Evolutionary conservation across 1,140 invertebrate genomes (phyloP), one percentile per base, ranked within the genome.

Genomic region (Pachypsylla venusta): DNA sequence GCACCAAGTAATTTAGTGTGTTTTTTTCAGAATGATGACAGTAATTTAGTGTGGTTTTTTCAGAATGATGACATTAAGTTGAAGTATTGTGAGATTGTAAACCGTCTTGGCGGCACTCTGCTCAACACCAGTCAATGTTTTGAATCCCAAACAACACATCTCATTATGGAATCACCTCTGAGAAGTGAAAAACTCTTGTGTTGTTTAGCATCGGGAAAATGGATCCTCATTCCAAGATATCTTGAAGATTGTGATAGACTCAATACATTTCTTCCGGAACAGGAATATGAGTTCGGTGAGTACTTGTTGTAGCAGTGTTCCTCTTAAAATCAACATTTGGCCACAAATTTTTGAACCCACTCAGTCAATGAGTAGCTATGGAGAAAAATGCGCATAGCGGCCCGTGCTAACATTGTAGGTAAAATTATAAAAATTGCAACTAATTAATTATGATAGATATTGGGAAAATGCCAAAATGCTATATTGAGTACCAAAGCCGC

Each of bases 161-260:
- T 93, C 7, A 70, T 95, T 24, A 83, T 85, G 60, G 71, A 80
- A 20, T 80, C 78, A 60, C 82, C 83, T 0, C 75, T 78, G 14
- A 79, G 87, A 62, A 92, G 87, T 68, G 90, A 94, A 74, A 93
- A 93, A 72, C 79, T 87, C 70, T 73, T 94, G 1, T 81, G 82
- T 1, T 83, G 82, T 63, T 80, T 94, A 30, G 89, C 91, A 0
- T 77, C 84, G 0, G 91, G 92, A 24, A 87, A 88, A 67, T 93
- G 89, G 89, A 76, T 94, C 1, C 69, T 94, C 7, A 84, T 89
- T 67, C 77, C 80, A 1, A 79, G 79, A 0, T 94, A 91, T 67
- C 71, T 93, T 7, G 76, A 81, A 13, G 76, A 81, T 48, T 87
- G 82, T 56, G 68, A 78, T 19, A 67, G 75, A 26, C 75, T 76